Conservation (phyloP, 2,888 invertebrate genomes). For the Frankliniella intonsa region DNA sequence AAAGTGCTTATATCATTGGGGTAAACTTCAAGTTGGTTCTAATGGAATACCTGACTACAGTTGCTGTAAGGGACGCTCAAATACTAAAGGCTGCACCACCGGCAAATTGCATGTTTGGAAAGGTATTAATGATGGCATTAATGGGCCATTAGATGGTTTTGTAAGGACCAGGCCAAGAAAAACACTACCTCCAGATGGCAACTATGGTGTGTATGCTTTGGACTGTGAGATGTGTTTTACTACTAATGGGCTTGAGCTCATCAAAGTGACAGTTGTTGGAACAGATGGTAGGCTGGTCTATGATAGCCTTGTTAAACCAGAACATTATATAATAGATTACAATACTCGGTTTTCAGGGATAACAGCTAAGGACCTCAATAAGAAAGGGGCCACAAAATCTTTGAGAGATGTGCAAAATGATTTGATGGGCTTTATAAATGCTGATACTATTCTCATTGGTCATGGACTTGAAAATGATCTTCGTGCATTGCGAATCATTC, state of each 20-base stretch:
- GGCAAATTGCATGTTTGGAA: constrained; percentile 72
- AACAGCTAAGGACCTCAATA: constrained; percentile 58
- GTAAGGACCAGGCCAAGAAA: constrained; percentile 53
- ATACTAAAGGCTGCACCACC: constrained; percentile 60
- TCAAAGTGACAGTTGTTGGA: constrained; percentile 78
- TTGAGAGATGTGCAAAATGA: constrained; percentile 79
- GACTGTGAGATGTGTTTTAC: constrained; percentile 99
- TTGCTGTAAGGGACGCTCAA: constrained; percentile 58
- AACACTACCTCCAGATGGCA: constrained; percentile 50
- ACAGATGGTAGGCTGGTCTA: constrained; percentile 70
- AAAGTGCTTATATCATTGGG: constrained; percentile 85
- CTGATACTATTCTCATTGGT: constrained; percentile 86
- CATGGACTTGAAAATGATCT: constrained; percentile 95
- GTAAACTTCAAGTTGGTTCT: constrained; percentile 56
- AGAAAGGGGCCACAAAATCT: constrained; percentile 58
- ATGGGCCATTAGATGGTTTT: constrained; percentile 67
- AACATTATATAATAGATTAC: constrained; percentile 78
- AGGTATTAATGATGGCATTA: constrained; percentile 63
- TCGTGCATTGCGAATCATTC: constrained; percentile 76
- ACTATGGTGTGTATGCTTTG: constrained; percentile 66
- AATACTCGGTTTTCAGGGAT: constrained; percentile 96
- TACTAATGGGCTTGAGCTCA: constrained; percentile 75
- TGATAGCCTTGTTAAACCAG: constrained; percentile 79
- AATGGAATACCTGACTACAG: constrained; percentile 48
- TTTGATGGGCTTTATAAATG: constrained; percentile 70